Base-by-base conservation (phyloP, 2,888 invertebrate genomes). In the Lithophane semibrunnea region DNA sequence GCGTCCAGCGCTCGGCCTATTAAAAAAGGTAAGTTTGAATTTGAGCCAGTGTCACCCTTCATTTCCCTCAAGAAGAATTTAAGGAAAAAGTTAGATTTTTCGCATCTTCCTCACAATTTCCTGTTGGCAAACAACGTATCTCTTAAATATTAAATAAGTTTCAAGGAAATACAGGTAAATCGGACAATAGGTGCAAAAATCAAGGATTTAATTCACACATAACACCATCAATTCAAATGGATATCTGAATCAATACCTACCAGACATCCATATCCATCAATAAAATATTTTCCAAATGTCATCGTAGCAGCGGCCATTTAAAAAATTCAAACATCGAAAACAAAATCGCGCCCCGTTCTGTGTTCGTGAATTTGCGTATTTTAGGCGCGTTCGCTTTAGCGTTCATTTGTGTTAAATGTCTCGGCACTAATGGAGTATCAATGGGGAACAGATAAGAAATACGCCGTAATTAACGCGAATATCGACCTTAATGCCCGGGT, bases 371-470 rank as follows among this genome's bases (percentile, higher is more conserved):
- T 88, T 73, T 87, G 88, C 86, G 86, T 82, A 85, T 88, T 88
- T 86, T 74, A 79, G 80, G 71, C 82, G 87, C 82, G 88, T 86
- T 87, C 86, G 78, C 75, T 82, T 83, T 71, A 75, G 65, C 86
- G 80, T 89, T 88, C 89, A 92, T 93, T 93, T 80, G 86, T 77
- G 90, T 83, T 88, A 84, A 93, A 93, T 93, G 92, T 93, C 88
- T 83, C 80, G 92, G 83, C 77, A 90, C 85, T 93, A 93, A 93
- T 90, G 78, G 75, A 88, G 83, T 91, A 91, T 92, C 92, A 92
- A 92, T 92, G 89, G 92, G 83, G 82, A 56, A 82, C 78, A 86
- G 92, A 92, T 93, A 92, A 90, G 90, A 90, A 86, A 89, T 90
- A 87, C 66, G 84, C 61, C 81, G 89, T 91, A 93, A 92, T 93